Evolutionary conservation across 2,888 invertebrate genomes (phyloP).

Genomic region (Amblyjoppa fuscipennis): DNA sequence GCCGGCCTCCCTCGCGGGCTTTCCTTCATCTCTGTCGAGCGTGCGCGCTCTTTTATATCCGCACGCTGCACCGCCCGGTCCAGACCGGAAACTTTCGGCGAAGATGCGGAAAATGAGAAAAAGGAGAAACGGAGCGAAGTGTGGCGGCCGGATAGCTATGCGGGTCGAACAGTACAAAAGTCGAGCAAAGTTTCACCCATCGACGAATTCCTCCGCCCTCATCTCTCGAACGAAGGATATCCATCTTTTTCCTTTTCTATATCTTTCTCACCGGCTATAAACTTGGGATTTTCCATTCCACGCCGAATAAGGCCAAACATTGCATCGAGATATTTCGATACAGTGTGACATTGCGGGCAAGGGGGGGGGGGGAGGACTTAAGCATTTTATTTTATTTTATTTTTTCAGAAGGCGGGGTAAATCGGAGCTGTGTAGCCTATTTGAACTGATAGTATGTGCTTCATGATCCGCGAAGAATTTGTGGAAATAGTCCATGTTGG

Average conservation of each 20-base stretch:
- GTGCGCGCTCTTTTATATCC: not conserved
- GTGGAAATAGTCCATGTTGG: too few species aligned
- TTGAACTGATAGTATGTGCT: too few species aligned
- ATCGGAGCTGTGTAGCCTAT: too few species aligned
- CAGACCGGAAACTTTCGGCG: slow-evolving; percentile 6
- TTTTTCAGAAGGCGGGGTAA: too few species aligned
- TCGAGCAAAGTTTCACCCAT: slow-evolving; percentile 17
- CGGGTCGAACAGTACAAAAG: slow-evolving; percentile 20
- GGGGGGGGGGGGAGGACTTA: too few species aligned
- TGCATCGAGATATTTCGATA: not conserved
- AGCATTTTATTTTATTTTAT: too few species aligned
- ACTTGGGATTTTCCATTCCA: not conserved
- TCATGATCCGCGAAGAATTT: too few species aligned
- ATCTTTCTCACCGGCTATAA: not conserved
- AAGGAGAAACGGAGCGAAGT: not conserved
- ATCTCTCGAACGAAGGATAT: slow-evolving; percentile 12
- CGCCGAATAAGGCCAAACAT: not conserved
- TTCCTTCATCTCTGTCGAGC: not conserved
- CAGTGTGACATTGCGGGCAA: too few species aligned
- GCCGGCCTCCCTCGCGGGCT: not conserved
- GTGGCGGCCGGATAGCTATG: not conserved
- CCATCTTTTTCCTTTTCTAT: not conserved
- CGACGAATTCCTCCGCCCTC: slow-evolving; percentile 14
- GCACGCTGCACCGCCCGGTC: not conserved
- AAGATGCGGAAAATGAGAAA: slow-evolving; percentile 13